Conservation (phyloP, 2,888 invertebrate species). For the Azorinus chamasolen region DNA sequence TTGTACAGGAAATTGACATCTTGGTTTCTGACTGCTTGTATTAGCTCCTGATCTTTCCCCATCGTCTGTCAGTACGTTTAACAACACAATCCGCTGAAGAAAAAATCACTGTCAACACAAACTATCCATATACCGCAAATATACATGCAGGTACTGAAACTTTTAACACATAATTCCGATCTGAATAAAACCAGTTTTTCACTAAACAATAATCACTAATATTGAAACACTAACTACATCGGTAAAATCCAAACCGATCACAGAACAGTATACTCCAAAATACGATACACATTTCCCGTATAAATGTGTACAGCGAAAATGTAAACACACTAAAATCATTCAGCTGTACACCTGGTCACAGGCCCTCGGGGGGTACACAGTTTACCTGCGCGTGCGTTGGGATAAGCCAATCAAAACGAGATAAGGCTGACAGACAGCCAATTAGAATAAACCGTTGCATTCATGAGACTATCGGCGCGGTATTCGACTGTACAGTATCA, state of each 20-base stretch:
- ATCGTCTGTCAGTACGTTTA: constrained; percentile 40
- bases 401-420: constrained; percentile 3
- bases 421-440: constrained; percentile 7
- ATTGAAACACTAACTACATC: constrained; percentile 3
- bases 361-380: constrained; percentile 10
- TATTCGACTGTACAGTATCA: no score
- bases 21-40: constrained; percentile 79
- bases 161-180: background rate
- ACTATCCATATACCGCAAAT: constrained; percentile 8
- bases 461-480: no score
- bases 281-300: background rate
- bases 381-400: constrained; percentile 5
- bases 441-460: constrained; percentile 1
- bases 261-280: background rate
- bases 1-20: constrained; percentile 70
- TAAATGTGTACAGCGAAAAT: background rate
- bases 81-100: constrained; percentile 12
- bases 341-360: constrained; percentile 40
- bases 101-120: constrained; percentile 7
- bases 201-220: constrained; percentile 7
- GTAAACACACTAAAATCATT: background rate
- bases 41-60: constrained; percentile 80
- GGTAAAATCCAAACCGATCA: constrained; percentile 18
- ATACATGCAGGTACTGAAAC: constrained; percentile 3
- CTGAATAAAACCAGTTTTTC: background rate